phyloP scores from a whole-genome alignment of 2,797 vertebrate species.

The Gallinago solitaria region DNA sequence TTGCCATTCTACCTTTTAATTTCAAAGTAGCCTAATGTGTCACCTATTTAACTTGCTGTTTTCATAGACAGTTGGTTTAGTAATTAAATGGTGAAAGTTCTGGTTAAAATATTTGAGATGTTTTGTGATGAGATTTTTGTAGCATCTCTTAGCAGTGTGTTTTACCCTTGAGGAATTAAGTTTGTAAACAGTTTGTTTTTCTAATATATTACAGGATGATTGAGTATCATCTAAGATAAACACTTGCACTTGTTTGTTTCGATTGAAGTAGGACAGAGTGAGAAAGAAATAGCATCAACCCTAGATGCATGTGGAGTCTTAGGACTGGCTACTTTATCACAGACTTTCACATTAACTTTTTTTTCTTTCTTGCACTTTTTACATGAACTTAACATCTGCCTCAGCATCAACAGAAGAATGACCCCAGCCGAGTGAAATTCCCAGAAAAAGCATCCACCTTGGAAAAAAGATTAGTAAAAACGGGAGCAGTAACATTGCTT shows the following conservation, averaged over 20 bases:
- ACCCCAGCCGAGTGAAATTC: conserved; percentile 73
- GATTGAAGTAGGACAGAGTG: not conserved
- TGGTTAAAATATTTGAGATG: not conserved
- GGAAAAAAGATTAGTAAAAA: conserved; percentile 69
- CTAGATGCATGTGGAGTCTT: not conserved
- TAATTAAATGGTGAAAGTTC: not conserved
- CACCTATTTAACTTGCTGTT: not conserved
- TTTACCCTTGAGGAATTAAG: not conserved
- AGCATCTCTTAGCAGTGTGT: not conserved
- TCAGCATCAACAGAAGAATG: conserved; percentile 78
- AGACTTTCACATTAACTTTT: not conserved
- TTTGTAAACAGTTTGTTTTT: not conserved
- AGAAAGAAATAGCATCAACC: not conserved
- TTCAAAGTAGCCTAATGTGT: not conserved
- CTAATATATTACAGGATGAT: not conserved
- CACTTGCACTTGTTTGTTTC: not conserved
- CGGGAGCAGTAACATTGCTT: conserved; percentile 73
- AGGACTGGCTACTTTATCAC: not conserved
- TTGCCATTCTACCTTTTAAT: not conserved
- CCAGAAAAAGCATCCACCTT: conserved; percentile 56
- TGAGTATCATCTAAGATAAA: not conserved
- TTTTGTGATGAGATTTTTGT: not conserved
- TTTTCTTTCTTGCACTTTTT: not conserved
- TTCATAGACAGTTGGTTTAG: not conserved
- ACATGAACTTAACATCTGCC: conserved; percentile 29